These are phyloP conservation scores for Echinometra lucunter DNA, from an alignment of 53 echinoderm and acorn worm species.

Conservation along the genomic window DNA sequence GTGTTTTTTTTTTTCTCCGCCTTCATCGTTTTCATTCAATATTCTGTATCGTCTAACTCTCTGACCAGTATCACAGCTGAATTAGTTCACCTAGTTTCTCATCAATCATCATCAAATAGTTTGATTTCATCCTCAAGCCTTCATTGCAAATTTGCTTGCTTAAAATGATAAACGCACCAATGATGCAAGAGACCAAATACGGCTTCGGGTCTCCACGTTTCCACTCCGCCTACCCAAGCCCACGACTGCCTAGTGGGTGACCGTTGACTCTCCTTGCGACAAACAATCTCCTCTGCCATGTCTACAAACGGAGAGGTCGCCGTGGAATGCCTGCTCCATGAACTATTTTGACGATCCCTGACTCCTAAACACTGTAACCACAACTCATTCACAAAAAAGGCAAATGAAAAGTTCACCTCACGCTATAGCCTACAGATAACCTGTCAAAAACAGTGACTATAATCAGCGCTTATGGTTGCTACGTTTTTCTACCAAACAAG, in stretches of 20 bases:
- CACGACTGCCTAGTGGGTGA: neutral
- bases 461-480: constrained; percentile 8
- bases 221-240: neutral
- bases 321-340: neutral
- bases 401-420: neutral
- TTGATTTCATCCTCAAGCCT: neutral
- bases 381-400: constrained; percentile 62
- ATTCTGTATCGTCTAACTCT: no score
- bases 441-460: neutral
- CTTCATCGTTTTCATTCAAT: neutral
- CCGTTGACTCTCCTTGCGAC: constrained; percentile 24
- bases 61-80: no score
- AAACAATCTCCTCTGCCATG: no score
- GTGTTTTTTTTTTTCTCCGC: neutral
- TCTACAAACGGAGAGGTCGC: neutral
- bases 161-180: neutral
- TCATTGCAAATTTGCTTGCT: neutral
- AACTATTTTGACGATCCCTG: neutral
- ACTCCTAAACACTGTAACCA: neutral
- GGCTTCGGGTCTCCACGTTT: neutral
- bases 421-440: neutral
- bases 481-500: neutral
- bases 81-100: no score
- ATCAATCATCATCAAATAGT: no score
- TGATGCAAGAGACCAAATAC: neutral